Percentiles rank a stretch among this genome's conserved stretches.
Evolutionary conservation across 2,113 vertebrate genomes (phyloP).

Genomic region (Rana temporaria): DNA sequence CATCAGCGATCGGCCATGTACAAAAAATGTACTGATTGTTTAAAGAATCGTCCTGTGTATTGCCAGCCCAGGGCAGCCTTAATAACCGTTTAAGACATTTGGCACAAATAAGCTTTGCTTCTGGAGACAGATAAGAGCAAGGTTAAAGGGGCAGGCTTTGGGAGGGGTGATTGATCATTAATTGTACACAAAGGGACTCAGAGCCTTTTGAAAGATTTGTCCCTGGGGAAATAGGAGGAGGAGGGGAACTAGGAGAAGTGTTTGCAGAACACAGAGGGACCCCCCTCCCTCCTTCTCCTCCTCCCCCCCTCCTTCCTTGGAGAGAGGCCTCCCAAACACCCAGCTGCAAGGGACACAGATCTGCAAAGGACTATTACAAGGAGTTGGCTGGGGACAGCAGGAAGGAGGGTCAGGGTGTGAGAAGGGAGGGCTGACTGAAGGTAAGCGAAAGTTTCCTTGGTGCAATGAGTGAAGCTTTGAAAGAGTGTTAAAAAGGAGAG

Average conservation of each 20-base stretch:
- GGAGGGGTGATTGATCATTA: slow-evolving; percentile 26
- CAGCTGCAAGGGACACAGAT: neutral
- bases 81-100: too few relatives aligned
- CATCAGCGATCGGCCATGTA: too few relatives aligned
- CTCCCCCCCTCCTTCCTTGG: neutral
- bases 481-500: neutral
- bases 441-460: neutral
- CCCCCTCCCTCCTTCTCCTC: neutral
- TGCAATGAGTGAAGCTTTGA: slow-evolving; percentile 1
- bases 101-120: neutral
- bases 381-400: slow-evolving; percentile 18
- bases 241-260: slow-evolving; percentile 16
- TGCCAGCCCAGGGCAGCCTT: too few relatives aligned
- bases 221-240: neutral
- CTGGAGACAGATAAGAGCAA: neutral
- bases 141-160: slow-evolving; percentile 6
- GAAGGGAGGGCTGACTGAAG: slow-evolving; percentile 2
- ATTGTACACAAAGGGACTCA: slow-evolving; percentile 22
- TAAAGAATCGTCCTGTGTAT: too few relatives aligned
- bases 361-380: neutral
- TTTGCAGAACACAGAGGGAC: slow-evolving; percentile 27
- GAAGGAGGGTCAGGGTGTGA: slow-evolving; percentile 14
- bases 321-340: slow-evolving; percentile 18
- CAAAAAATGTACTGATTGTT: too few relatives aligned
- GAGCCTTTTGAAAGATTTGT: slow-evolving; percentile 26